Conservation (phyloP, 2,113 vertebrate genomes). For the Meriones unguiculatus region DNA sequence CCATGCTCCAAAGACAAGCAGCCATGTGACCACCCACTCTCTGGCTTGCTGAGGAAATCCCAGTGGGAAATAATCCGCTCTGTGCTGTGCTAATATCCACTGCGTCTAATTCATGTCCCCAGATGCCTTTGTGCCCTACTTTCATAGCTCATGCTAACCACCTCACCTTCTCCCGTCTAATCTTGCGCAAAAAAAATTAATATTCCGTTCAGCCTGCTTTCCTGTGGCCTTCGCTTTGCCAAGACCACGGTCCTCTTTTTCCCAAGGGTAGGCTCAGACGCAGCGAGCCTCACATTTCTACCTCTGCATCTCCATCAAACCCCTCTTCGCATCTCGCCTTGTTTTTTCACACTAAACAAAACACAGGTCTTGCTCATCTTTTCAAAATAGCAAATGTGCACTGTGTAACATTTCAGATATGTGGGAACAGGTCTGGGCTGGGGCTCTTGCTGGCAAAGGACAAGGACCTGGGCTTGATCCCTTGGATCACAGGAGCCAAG, state of each 20-base stretch:
- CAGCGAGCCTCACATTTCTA: not conserved
- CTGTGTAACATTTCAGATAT: not conserved
- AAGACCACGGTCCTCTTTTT: not conserved
- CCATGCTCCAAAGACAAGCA: not conserved
- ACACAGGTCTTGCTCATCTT: not conserved
- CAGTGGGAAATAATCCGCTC: constrained; percentile 40
- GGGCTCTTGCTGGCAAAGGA: not conserved
- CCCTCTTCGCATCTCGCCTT: not conserved
- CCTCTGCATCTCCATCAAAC: not conserved
- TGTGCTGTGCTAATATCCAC: constrained; percentile 66
- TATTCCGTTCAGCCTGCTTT: not conserved
- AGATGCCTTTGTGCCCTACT: constrained; percentile 54
- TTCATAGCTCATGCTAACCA: constrained; percentile 14
- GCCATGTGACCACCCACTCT: constrained; percentile 56
- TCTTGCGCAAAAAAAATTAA: not conserved
- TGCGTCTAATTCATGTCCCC: constrained; percentile 51
- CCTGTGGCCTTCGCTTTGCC: not conserved
- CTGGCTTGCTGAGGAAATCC: constrained; percentile 69
- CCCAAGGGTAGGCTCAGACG: too few species aligned
- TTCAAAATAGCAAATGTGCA: not conserved
- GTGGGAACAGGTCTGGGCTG: too few species aligned
- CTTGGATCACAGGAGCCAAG: not conserved
- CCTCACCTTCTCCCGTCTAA: not conserved
- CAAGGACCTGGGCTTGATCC: not conserved
- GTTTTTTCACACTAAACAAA: constrained; percentile 14